These are phyloP conservation scores for Pipra filicauda DNA, from an alignment of 2,113 vertebrate genomes.

Conservation along the genomic window DNA sequence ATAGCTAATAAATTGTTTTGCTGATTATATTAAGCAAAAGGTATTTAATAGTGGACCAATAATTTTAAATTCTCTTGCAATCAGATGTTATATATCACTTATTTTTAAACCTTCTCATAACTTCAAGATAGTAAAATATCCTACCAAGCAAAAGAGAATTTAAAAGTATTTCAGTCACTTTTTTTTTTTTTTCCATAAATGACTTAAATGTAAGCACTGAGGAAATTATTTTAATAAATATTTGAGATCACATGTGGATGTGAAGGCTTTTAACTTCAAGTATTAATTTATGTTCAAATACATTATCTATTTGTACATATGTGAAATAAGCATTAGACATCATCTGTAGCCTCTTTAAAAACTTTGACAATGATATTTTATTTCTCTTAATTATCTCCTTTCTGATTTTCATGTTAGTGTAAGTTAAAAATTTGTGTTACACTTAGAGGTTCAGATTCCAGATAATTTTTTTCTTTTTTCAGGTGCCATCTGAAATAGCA, in stretches of 20 bases:
- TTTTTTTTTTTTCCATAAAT: neutral
- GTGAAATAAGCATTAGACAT: neutral
- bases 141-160: neutral
- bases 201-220: neutral
- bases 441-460: neutral
- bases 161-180: neutral
- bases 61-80: neutral
- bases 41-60: neutral
- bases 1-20: neutral
- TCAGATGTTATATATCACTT: neutral
- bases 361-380: neutral
- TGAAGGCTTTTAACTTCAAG: neutral
- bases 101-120: neutral
- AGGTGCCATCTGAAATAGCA: neutral
- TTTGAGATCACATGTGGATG: neutral
- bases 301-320: neutral
- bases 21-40: neutral
- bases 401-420: neutral
- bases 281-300: neutral
- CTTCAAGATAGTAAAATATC: neutral
- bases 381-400: neutral
- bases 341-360: neutral
- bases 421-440: neutral
- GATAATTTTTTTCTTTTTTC: neutral
- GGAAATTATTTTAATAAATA: neutral